These are phyloP conservation scores for Anarrhichthys ocellatus DNA, from an alignment of 2,113 vertebrate genomes.

Conservation along the genomic window DNA sequence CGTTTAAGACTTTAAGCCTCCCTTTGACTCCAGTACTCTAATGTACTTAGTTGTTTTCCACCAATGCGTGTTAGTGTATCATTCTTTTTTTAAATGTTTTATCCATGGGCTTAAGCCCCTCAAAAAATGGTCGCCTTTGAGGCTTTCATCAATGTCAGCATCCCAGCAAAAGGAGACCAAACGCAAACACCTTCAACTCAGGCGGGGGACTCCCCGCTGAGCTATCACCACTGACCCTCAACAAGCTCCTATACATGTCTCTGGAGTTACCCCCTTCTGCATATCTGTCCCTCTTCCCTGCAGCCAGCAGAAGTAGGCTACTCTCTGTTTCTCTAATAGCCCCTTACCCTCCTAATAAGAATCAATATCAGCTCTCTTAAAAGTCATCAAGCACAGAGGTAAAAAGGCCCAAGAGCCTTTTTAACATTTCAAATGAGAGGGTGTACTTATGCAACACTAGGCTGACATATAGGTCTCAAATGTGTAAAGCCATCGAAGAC, in stretches of 20 bases:
- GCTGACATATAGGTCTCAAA: slow-evolving; percentile 34
- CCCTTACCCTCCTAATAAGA: slow-evolving; percentile 64
- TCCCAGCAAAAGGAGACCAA: slow-evolving; percentile 30
- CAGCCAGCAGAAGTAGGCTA: background rate
- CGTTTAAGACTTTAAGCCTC: background rate
- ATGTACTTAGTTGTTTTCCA: background rate
- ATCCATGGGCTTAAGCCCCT: slow-evolving; percentile 2
- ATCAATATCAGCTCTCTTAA: slow-evolving; percentile 72
- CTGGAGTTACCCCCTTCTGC: slow-evolving; percentile 24
- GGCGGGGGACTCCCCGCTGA: slow-evolving; percentile 52
- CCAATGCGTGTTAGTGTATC: background rate
- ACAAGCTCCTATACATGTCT: slow-evolving; percentile 35
- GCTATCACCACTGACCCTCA: slow-evolving; percentile 35
- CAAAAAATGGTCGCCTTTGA: slow-evolving; percentile 6
- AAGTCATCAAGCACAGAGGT: slow-evolving; percentile 69
- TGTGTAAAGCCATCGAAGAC: slow-evolving; percentile 8
- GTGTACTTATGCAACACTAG: slow-evolving; percentile 66
- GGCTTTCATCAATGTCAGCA: slow-evolving; percentile 60
- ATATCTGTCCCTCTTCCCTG: slow-evolving; percentile 2
- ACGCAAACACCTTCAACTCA: slow-evolving; percentile 52
- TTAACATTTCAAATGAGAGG: slow-evolving; percentile 75
- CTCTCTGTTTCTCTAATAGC: slow-evolving; percentile 15
- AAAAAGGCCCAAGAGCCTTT: slow-evolving; percentile 75
- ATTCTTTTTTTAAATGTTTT: background rate
- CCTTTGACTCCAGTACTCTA: background rate